These are phyloP conservation scores for Drosophila oshimai DNA, from an alignment of 1,140 invertebrate genomes.

Conservation along the genomic window DNA sequence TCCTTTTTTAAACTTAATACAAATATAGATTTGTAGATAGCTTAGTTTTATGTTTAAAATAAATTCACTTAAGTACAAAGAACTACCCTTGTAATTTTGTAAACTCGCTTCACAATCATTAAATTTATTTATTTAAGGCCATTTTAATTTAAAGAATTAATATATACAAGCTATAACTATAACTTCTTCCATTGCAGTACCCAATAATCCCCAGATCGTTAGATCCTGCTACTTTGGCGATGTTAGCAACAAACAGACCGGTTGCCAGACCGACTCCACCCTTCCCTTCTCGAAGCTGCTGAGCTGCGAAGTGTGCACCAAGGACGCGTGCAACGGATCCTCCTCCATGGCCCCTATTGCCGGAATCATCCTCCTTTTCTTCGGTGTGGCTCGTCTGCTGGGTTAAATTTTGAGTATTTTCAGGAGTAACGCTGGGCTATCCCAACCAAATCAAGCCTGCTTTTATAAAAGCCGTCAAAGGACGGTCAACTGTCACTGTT, in stretches of 20 bases:
- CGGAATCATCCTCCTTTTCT: conserved; percentile 57
- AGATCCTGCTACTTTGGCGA: conserved; percentile 71
- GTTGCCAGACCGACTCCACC: conserved; percentile 57
- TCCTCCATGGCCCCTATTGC: conserved; percentile 56
- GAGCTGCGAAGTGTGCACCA: conserved; percentile 67
- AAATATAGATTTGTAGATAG: too few relatives aligned
- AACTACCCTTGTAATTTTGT: too few relatives aligned
- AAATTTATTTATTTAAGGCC: too few relatives aligned
- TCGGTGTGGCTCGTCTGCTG: conserved; percentile 64
- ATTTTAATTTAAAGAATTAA: too few relatives aligned
- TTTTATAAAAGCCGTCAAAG: background rate
- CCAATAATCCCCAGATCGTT: conserved; percentile 49
- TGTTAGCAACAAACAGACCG: conserved; percentile 39
- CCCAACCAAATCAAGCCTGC: background rate
- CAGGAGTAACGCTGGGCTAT: too few relatives aligned
- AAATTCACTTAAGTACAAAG: too few relatives aligned
- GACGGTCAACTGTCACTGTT: conserved; percentile 4
- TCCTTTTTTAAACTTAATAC: too few relatives aligned
- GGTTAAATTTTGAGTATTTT: conserved; percentile 39
- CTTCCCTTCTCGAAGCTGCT: conserved; percentile 56
- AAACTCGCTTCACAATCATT: too few relatives aligned
- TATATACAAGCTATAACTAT: background rate
- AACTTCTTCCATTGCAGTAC: conserved; percentile 29
- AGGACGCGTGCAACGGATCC: conserved; percentile 73
- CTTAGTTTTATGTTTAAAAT: too few relatives aligned